phyloP scores from a whole-genome alignment of 2,797 vertebrate genomes.

The Spinus pinus region DNA sequence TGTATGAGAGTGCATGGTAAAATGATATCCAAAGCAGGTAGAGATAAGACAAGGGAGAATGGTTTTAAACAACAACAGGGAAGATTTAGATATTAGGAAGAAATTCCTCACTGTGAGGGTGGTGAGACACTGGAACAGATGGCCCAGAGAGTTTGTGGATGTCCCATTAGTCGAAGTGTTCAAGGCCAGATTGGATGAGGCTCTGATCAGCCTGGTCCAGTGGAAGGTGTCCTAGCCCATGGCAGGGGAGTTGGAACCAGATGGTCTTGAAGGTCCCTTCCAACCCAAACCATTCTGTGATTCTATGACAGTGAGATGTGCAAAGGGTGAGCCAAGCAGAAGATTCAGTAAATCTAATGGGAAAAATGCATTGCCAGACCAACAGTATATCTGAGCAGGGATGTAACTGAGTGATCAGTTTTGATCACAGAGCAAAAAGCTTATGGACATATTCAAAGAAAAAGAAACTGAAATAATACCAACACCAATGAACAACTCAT shows the following conservation, averaged over 20 bases:
- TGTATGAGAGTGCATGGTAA: neutral
- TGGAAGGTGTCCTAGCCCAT: neutral
- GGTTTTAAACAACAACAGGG: neutral
- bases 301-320: neutral
- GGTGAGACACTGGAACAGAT: neutral
- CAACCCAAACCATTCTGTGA: neutral
- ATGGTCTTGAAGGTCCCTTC: neutral
- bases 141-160: neutral
- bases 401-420: neutral
- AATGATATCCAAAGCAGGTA: neutral
- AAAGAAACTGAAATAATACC: neutral
- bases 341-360: neutral
- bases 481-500: neutral
- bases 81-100: neutral
- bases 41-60: neutral
- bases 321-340: neutral
- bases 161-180: neutral
- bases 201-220: neutral
- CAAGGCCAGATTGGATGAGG: neutral
- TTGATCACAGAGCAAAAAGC: neutral
- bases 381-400: neutral
- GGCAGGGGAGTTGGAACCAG: neutral
- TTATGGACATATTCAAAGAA: neutral
- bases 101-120: neutral
- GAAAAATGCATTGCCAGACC: neutral